Evolutionary conservation across 2,797 vertebrate genomes (phyloP).

Genomic region (Manis crassicaudata): DNA sequence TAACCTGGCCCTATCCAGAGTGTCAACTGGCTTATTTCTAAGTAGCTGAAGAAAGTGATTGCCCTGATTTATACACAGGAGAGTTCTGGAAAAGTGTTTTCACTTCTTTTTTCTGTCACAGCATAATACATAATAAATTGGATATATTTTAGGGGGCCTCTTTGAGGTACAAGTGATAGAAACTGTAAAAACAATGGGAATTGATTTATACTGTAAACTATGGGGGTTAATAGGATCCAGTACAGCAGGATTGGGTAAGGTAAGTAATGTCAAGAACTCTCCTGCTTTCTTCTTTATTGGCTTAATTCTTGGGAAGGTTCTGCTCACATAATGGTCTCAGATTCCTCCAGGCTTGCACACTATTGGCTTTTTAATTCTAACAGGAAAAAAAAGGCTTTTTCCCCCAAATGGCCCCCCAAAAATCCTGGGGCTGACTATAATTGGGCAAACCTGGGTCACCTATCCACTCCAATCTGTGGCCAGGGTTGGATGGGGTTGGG

Average conservation of each 20-base stretch:
- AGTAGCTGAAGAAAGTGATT: background rate
- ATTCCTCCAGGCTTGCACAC: background rate
- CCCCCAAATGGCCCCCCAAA: background rate
- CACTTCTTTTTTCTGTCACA: background rate
- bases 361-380: background rate
- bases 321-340: background rate
- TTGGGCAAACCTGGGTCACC: background rate
- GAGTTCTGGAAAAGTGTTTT: constrained; percentile 22
- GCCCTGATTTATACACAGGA: background rate
- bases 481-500: too few species aligned
- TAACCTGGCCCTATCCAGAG: background rate
- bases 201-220: constrained; percentile 36
- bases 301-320: background rate
- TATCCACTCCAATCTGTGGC: background rate
- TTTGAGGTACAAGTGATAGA: constrained; percentile 49
- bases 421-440: background rate
- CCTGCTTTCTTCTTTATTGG: background rate
- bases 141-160: constrained; percentile 43
- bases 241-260: background rate
- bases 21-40: background rate
- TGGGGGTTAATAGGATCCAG: background rate
- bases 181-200: constrained; percentile 25
- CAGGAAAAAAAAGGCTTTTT: background rate
- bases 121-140: background rate
- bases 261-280: background rate